Percentiles rank a stretch among this genome's conserved stretches.
These are phyloP conservation scores for Gasterosteus nipponicus DNA, from an alignment of 2,113 vertebrate species.

Conservation along the genomic window DNA sequence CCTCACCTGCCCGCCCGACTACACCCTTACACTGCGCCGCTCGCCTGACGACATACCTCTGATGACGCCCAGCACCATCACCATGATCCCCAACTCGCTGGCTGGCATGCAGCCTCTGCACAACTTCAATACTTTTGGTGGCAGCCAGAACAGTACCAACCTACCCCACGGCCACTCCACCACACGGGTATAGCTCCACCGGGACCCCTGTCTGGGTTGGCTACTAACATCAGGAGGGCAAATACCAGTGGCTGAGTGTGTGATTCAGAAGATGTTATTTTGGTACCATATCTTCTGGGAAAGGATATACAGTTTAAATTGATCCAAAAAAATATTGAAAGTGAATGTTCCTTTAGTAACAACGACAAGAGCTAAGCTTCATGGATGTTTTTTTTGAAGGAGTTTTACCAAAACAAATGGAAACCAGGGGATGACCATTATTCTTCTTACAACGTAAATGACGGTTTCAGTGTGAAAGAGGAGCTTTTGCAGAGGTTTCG, in stretches of 20 bases:
- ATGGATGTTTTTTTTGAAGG: conserved; percentile 32
- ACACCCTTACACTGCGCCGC: conserved; percentile 75
- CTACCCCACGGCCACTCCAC: conserved; percentile 95
- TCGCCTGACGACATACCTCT: conserved; percentile 75
- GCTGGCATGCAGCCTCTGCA: conserved; percentile 92
- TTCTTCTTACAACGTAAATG: conserved; percentile 36
- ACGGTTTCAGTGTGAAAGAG: conserved; percentile 69
- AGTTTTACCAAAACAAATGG: conserved; percentile 68
- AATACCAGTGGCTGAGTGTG: conserved; percentile 26
- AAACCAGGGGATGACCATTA: conserved; percentile 58
- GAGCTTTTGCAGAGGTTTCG: conserved; percentile 66
- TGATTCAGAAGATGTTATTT: conserved; percentile 80
- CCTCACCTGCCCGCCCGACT: conserved; percentile 85
- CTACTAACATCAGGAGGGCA: conserved; percentile 19
- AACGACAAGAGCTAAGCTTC: conserved; percentile 70
- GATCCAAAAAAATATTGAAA: conserved; percentile 81
- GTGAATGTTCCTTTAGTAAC: conserved; percentile 79
- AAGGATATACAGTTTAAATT: conserved; percentile 64
- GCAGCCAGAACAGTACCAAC: conserved; percentile 94
- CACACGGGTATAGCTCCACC: conserved; percentile 91
- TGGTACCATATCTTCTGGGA: conserved; percentile 81
- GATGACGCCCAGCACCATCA: conserved; percentile 92
- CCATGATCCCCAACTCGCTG: conserved; percentile 94
- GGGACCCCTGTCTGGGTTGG: conserved; percentile 14
- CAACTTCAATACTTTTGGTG: conserved; percentile 93